phyloP scores from a whole-genome alignment of 2,113 vertebrate genomes.

The Hepsetus odoe region DNA sequence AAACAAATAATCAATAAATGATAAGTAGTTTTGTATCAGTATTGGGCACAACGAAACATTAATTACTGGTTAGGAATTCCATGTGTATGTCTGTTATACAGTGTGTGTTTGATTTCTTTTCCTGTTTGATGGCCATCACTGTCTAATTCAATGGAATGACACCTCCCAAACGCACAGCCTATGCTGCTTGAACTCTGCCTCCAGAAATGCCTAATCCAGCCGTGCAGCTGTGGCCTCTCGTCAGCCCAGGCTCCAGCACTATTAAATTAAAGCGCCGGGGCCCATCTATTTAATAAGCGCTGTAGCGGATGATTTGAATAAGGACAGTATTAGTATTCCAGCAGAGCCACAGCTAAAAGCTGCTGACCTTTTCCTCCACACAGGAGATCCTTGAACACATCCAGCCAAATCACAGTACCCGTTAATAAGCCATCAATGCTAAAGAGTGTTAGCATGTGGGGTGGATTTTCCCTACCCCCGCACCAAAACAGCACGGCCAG shows the following conservation, averaged over 20 bases:
- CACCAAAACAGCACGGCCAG: conserved; percentile 63
- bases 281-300: conserved; percentile 92
- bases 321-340: conserved; percentile 98
- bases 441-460: conserved; percentile 77
- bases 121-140: conserved; percentile 56
- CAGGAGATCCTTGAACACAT: conserved; percentile 97
- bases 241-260: conserved; percentile 80
- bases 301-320: conserved; percentile 98
- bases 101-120: conserved; percentile 37
- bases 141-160: conserved; percentile 67
- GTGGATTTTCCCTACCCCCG: conserved; percentile 50
- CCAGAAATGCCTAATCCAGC: conserved; percentile 86
- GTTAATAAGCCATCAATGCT: conserved; percentile 90
- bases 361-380: conserved; percentile 97
- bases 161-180: conserved; percentile 96
- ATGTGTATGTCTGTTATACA: too few species aligned
- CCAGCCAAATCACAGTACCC: conserved; percentile 88
- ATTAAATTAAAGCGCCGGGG: conserved; percentile 96
- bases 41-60: too few species aligned
- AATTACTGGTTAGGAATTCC: too few species aligned
- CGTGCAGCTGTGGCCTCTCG: conserved; percentile 82
- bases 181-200: conserved; percentile 93
- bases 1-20: too few species aligned
- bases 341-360: conserved; percentile 92
- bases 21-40: too few species aligned